phyloP scores from a whole-genome alignment of 2,113 vertebrate species.

The Varanus salvator region DNA sequence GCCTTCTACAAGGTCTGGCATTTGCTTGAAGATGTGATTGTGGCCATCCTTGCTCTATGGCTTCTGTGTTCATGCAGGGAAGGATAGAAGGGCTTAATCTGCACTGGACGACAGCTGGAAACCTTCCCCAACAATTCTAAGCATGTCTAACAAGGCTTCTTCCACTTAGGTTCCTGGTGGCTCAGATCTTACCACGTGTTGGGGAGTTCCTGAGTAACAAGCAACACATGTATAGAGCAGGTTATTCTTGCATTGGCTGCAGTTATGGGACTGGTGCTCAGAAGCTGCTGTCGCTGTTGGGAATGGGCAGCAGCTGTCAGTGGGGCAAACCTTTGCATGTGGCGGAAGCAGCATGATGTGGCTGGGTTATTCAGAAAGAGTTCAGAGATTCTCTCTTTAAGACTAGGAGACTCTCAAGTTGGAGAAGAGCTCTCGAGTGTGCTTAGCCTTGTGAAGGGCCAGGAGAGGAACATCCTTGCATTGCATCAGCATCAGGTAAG shows the following conservation, averaged over 20 bases:
- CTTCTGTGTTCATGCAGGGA: neutral
- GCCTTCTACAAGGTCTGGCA: constrained; percentile 7
- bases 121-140: neutral
- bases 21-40: neutral
- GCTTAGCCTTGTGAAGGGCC: neutral
- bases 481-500: neutral
- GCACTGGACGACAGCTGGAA: neutral
- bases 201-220: too few relatives aligned
- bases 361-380: neutral
- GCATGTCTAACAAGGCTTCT: neutral
- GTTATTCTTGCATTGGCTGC: neutral
- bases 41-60: neutral
- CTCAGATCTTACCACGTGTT: too few relatives aligned
- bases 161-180: too few relatives aligned
- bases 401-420: neutral
- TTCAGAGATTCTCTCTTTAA: neutral
- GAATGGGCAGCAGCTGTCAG: neutral
- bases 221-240: neutral
- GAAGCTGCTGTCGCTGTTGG: neutral
- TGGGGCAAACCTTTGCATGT: neutral
- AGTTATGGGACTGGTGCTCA: neutral
- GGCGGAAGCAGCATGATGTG: neutral
- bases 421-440: too few relatives aligned
- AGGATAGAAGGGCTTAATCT: neutral
- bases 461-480: neutral